Evolutionary conservation across 2,113 vertebrate species (phyloP), one percentile per base, ranked within the genome.

Genomic region (Empidonax traillii): DNA sequence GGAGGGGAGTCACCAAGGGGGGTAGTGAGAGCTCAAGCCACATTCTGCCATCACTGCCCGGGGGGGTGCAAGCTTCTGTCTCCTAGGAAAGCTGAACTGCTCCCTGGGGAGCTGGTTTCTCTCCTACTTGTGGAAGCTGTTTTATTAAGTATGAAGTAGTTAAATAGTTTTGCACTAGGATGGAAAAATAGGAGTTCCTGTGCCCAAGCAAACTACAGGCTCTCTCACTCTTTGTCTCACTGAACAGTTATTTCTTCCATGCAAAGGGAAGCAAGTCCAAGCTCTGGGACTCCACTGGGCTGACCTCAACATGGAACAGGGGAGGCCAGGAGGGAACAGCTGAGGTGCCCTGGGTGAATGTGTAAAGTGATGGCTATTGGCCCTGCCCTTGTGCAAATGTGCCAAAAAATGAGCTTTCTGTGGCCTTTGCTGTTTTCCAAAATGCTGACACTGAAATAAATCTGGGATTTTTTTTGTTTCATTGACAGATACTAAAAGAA

Each of bases 271-370:
- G 25, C 37, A 84, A 52, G 35, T 51, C 58, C 51, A 49, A 69
- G 67, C 31, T 14, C 72, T 58, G 67, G 28, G 20, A 41, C 59
- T 80, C 17, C 6, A 12, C 35, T 77, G 46, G 37, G 37, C 24
- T 77, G 49, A 43, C 16, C 17, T 33, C 2, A 3, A 7, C 1
- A 0, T 33, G 20, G 24, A 37, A 16, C 61, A 19, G 17, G 9
- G 8, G 39, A 35, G 14, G 17, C 18, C 3, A 6, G 53, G 46
- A 96, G n/a, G 33, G 30, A 51, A 37, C 6, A 68, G 47, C 67
- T 88, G 79, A 74, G 43, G 33, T 84, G 21, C 59, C n/a, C 46
- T 77, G 46, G 6, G 8, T 86, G 72, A 23, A 27, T 74, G 12
- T 13, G 2, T 24, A 31, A 66, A 37, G 28, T 12, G 17, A 65